Percentiles rank a stretch among this genome's conserved stretches.
Evolutionary conservation across 2,113 vertebrate genomes (phyloP).

Genomic region (Tympanuchus pallidicinctus): DNA sequence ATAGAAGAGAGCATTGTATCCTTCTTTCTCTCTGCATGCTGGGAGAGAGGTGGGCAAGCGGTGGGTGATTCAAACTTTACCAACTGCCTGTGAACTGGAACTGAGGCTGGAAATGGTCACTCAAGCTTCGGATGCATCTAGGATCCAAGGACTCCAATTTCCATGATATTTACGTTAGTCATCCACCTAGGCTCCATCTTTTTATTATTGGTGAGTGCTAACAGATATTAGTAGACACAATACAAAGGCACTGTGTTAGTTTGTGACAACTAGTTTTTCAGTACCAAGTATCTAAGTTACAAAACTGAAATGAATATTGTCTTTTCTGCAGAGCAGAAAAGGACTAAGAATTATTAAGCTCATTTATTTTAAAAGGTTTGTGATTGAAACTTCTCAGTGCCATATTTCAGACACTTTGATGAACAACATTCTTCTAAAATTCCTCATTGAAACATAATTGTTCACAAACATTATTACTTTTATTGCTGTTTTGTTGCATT

Average conservation of each 20-base stretch:
- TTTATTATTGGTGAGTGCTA: neutral
- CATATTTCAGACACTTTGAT: constrained; percentile 51
- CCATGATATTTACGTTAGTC: neutral
- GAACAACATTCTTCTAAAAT: constrained; percentile 34
- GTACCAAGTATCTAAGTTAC: neutral
- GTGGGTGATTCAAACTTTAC: neutral
- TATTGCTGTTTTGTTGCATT: neutral
- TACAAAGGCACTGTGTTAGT: neutral
- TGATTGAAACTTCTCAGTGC: constrained; percentile 6
- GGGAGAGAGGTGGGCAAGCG: neutral
- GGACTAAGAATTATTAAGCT: constrained; percentile 50
- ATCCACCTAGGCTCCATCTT: neutral
- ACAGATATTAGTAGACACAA: neutral
- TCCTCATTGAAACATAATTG: constrained; percentile 36
- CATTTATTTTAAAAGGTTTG: constrained; percentile 52
- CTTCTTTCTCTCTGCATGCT: neutral
- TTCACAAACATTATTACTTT: constrained; percentile 29
- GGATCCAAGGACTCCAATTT: neutral
- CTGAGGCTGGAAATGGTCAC: neutral
- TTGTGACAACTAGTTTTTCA: constrained; percentile 18
- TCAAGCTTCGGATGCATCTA: neutral
- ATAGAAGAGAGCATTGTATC: neutral
- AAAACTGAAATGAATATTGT: constrained; percentile 42
- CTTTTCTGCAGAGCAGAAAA: constrained; percentile 21
- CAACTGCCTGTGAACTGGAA: neutral